Base-by-base conservation (phyloP, 2,888 invertebrate species). In the Ischnura elegans region DNA sequence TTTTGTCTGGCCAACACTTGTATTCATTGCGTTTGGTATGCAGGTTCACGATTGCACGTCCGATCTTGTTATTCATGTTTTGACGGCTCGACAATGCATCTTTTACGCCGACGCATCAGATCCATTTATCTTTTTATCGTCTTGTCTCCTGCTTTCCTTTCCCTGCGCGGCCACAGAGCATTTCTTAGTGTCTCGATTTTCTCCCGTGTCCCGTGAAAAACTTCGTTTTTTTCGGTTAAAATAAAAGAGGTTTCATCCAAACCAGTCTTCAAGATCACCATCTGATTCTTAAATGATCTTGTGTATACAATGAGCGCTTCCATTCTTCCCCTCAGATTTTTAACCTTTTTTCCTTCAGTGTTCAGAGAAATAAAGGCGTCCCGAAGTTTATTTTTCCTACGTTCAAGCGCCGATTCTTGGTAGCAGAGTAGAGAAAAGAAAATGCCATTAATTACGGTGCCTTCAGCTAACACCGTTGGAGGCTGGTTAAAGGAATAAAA, bases 371-470 rank as follows among this genome's bases (percentile, higher is more conserved):
- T 61, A 36, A 90, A 61, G 43, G 43, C 42, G 29, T 61, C n/a
- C 43, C 21, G 61, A 25, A 61, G 61, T n/a, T 51, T 43, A 45
- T 90, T 90, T 90, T 76, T 16, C 61, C 90, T 90, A 42, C 90
- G 29, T 36, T 76, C 61, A 43, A 90, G 61, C 47, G 61, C 55
- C n/a, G 66, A 90, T 61, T 45, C 87, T 76, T 76, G 25, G 29
- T 51, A 36, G 25, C 55, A 36, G 21, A 3, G 55, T 2, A 51
- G 51, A 51, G 76, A 61, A n/a, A n/a, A 90, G 90, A 61, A 90
- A 90, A 90, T 90, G 61, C 90, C 61, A 90, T 90, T 90, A 90
- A 90, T 90, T 90, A 90, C 90, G 43, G 61, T 43, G n/a, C 90
- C 90, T 43, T 61, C 61, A 61, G 66, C 90, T 55, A 55, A 61